Percentiles rank a stretch among this genome's conserved stretches.
Evolutionary conservation across 2,113 vertebrate species (phyloP).

Genomic region (Austrofundulus limnaeus): DNA sequence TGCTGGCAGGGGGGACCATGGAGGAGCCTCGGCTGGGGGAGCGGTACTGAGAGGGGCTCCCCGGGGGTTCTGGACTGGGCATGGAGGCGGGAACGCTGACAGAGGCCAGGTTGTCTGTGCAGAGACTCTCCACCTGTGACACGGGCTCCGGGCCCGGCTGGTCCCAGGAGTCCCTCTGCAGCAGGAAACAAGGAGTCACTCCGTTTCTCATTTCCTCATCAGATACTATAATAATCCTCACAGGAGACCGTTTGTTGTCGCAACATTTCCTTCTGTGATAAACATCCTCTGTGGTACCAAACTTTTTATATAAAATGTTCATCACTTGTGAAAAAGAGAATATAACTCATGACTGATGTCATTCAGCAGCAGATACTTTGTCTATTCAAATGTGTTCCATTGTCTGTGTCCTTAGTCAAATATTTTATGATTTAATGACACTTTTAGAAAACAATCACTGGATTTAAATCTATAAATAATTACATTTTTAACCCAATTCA

Average conservation of each 20-base stretch:
- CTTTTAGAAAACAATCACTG: no score
- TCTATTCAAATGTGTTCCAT: no score
- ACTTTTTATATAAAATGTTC: background rate
- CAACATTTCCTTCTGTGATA: background rate
- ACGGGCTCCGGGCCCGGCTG: slow-evolving; percentile 78
- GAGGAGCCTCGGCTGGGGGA: slow-evolving; percentile 75
- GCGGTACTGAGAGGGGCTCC: slow-evolving; percentile 77
- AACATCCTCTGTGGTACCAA: background rate
- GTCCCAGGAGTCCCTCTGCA: slow-evolving; percentile 91
- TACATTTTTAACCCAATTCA: no score
- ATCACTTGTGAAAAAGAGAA: background rate
- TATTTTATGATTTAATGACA: no score
- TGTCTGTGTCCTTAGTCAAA: no score
- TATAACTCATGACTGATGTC: background rate
- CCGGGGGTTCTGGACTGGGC: slow-evolving; percentile 74
- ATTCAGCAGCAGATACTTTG: no score
- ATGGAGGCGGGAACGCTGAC: slow-evolving; percentile 74
- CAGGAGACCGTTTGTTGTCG: slow-evolving; percentile 11
- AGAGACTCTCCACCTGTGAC: slow-evolving; percentile 74
- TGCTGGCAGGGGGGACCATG: slow-evolving; percentile 61
- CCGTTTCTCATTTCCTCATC: slow-evolving; percentile 18
- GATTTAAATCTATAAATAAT: no score
- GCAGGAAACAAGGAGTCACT: slow-evolving; percentile 33
- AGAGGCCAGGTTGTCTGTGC: slow-evolving; percentile 77
- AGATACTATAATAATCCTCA: background rate